Conservation (phyloP, 2,797 vertebrate species). For the Gallinago solitaria region DNA sequence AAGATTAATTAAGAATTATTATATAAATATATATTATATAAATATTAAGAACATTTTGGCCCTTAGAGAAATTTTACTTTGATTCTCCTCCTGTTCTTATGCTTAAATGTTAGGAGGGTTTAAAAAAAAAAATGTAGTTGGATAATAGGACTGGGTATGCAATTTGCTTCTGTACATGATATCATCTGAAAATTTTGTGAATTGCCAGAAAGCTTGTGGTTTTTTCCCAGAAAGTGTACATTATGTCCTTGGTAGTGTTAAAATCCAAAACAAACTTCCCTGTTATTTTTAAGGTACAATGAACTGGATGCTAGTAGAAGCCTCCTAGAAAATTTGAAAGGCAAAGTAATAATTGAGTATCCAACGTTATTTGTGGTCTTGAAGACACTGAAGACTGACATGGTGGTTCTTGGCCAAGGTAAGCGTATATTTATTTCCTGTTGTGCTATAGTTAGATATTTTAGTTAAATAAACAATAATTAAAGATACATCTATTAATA, state of each 20-base stretch:
- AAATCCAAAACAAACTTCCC: conserved; percentile 31
- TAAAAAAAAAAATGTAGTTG: not conserved
- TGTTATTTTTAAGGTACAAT: conserved; percentile 82
- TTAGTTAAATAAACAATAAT: conserved; percentile 14
- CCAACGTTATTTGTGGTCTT: conserved; percentile 89
- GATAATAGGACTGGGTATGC: not conserved
- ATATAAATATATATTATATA: not conserved
- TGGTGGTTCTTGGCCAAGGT: conserved; percentile 81
- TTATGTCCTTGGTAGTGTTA: not conserved
- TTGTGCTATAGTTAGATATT: conserved; percentile 19
- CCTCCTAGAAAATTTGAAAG: conserved; percentile 88
- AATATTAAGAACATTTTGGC: not conserved
- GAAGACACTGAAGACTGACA: conserved; percentile 78
- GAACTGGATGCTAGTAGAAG: conserved; percentile 85
- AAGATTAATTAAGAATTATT: not conserved
- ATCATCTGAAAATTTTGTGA: not conserved
- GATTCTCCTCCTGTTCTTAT: not conserved
- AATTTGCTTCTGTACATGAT: not conserved
- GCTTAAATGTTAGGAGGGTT: not conserved
- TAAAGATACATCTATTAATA: not conserved
- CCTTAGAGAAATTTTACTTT: not conserved
- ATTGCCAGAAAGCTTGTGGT: not conserved
- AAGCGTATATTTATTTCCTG: conserved; percentile 49
- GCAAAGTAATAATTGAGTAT: conserved; percentile 91
- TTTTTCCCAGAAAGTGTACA: not conserved